Evolutionary conservation across 1,140 invertebrate genomes (phyloP).

Genomic region (Chymomyza costata): DNA sequence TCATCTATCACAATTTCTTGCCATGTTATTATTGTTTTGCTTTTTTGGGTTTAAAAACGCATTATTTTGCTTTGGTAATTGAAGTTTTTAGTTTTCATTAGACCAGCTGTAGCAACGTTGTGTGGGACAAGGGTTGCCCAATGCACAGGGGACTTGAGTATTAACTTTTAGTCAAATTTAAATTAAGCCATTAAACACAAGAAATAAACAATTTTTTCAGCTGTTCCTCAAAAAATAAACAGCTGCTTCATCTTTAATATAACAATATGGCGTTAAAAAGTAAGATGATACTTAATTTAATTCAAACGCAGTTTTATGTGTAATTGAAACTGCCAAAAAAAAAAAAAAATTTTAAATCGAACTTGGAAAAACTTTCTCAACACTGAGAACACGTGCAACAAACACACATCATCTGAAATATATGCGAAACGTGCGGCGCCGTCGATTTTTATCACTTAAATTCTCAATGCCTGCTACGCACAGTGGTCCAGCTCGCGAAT

Average conservation of each 20-base stretch:
- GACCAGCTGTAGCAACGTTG: slow-evolving; percentile 15
- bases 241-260: too few species aligned
- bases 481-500: too few species aligned
- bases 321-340: not conserved
- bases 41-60: slow-evolving; percentile 70
- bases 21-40: slow-evolving; percentile 10
- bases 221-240: too few species aligned
- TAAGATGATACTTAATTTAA: slow-evolving; percentile 29
- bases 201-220: too few species aligned
- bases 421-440: slow-evolving; percentile 61
- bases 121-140: slow-evolving; percentile 47
- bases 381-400: slow-evolving; percentile 12
- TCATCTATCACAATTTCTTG: slow-evolving; percentile 74
- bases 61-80: slow-evolving; percentile 65
- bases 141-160: slow-evolving; percentile 8
- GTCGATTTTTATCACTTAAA: slow-evolving; percentile 63
- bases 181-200: too few species aligned
- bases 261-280: too few species aligned
- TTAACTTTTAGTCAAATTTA: too few species aligned
- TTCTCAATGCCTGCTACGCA: too few species aligned
- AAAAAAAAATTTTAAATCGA: slow-evolving; percentile 50
- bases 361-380: slow-evolving; percentile 52
- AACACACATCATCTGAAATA: slow-evolving; percentile 49
- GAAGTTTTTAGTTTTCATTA: slow-evolving; percentile 75
- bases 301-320: slow-evolving; percentile 12